Base-by-base conservation (phyloP, 2,113 vertebrate genomes). In the Xiphias gladius region DNA sequence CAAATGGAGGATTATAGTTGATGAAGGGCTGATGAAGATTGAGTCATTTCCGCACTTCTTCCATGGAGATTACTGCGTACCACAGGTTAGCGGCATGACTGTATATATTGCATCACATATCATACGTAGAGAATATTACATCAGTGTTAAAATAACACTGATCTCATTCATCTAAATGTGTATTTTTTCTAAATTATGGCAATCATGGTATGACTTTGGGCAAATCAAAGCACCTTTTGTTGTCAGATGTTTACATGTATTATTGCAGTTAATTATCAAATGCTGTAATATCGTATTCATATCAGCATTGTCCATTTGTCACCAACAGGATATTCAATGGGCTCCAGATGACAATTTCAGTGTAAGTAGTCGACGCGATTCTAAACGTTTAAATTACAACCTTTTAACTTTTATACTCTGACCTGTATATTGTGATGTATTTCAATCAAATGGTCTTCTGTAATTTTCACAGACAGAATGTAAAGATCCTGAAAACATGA, bases 31-130 rank as follows among this genome's bases (percentile, higher is more conserved):
- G 52, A 80, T 88, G 81, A 93, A 76, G 76, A 93, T 94, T 10
- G 69, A 88, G 4, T 94, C 94, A 9, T 91, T 94, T 63, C 93
- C 94, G 22, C 83, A 92, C 70, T 94, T 94, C 82, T 95, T 95
- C 61, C 94, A 95, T 26, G 92, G 93, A 65, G 91, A 94, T 82
- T 95, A 95, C 79, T 95, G 94, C 17, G 75, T 71, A 20, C 82
- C 92, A 11, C 93, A 87, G 79, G 94, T 92, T 46, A 0, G 55
- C 20, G 3, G 1, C 24, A 7, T 61, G 17, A 37, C 24, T 41
- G 12, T 61, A 13, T 22, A 67, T 3, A n/a, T 54, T 17, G 22
- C 13, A 3, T 39, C 3, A 35, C 32, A 35, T 6, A 35, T 35
- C 32, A 12, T 41, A 46, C 43, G 16, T 6, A 35, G 3, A 35